These are phyloP conservation scores for Noctua janthina DNA, from an alignment of 2,888 invertebrate species.

Conservation along the genomic window DNA sequence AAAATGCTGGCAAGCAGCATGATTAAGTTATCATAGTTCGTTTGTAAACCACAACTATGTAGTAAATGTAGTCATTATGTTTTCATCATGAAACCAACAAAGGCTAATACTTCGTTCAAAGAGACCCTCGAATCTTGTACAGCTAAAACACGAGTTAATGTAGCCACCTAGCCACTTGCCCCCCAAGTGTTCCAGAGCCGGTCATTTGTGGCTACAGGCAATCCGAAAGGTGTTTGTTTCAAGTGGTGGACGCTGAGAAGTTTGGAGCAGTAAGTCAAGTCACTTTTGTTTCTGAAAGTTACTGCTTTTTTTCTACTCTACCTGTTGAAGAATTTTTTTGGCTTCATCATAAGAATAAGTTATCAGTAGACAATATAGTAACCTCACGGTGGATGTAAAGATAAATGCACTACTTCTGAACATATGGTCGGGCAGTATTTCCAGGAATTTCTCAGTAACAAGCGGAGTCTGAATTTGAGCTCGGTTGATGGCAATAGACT, in stretches of 20 bases:
- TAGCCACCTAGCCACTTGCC: constrained; percentile 35
- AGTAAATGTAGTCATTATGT: not conserved
- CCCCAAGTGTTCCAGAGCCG: constrained; percentile 33
- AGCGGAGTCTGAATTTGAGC: not conserved
- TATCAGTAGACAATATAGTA: constrained; percentile 5
- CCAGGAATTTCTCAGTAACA: not conserved
- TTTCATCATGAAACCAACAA: not conserved
- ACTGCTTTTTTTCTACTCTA: constrained; percentile 15
- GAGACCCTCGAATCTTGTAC: constrained; percentile 1
- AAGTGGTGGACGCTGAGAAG: constrained; percentile 17
- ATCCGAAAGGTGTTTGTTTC: constrained; percentile 58
- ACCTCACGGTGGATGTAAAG: not conserved
- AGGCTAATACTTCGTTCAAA: constrained; percentile 22
- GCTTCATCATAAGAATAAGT: constrained; percentile 25
- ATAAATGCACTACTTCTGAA: too few species aligned
- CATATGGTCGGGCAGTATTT: not conserved
- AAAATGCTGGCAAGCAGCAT: not conserved
- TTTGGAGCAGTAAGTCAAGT: constrained; percentile 53
- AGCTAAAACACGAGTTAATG: constrained; percentile 30
- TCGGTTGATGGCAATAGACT: not conserved
- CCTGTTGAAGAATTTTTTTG: constrained; percentile 12
- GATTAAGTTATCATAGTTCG: not conserved
- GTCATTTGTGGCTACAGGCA: constrained; percentile 55
- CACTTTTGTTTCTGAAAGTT: constrained; percentile 35
- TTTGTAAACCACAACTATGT: not conserved